These are phyloP conservation scores for Oasisia sp. DNA, from an alignment of 2,888 invertebrate genomes.

Conservation along the genomic window DNA sequence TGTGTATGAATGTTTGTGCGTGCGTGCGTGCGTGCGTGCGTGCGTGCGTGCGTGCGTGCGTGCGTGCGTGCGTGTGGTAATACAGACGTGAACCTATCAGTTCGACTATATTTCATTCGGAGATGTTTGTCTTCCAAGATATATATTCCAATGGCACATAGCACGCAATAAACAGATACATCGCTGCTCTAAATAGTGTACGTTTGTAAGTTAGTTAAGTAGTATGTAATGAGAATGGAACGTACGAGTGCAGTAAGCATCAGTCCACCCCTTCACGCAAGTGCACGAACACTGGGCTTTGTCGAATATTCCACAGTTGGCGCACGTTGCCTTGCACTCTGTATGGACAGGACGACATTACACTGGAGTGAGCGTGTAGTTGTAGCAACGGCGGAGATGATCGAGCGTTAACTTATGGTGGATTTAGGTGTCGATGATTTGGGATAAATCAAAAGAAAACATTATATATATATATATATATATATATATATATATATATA, in stretches of 20 bases:
- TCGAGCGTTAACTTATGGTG: background rate
- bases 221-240: background rate
- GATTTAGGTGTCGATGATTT: background rate
- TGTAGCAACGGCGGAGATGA: background rate
- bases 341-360: background rate
- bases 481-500: too few species aligned
- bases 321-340: constrained; percentile 13
- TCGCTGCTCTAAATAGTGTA: too few species aligned
- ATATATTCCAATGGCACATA: too few species aligned
- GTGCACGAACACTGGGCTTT: background rate
- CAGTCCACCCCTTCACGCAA: background rate
- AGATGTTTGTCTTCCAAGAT: too few species aligned
- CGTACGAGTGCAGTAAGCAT: background rate
- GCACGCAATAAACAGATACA: too few species aligned
- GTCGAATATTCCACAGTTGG: background rate
- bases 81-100: too few species aligned
- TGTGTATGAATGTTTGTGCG: too few species aligned
- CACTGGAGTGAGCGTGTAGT: background rate
- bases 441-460: background rate
- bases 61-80: too few species aligned
- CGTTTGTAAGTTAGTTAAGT: background rate
- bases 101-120: too few species aligned
- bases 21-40: too few species aligned
- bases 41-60: too few species aligned
- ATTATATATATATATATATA: too few species aligned